A percentile compares a stretch with the other conserved stretches of the same genome.
These are phyloP conservation scores for Heteromyza rotundicornis DNA, from an alignment of 2,888 invertebrate genomes.

Conservation along the genomic window DNA sequence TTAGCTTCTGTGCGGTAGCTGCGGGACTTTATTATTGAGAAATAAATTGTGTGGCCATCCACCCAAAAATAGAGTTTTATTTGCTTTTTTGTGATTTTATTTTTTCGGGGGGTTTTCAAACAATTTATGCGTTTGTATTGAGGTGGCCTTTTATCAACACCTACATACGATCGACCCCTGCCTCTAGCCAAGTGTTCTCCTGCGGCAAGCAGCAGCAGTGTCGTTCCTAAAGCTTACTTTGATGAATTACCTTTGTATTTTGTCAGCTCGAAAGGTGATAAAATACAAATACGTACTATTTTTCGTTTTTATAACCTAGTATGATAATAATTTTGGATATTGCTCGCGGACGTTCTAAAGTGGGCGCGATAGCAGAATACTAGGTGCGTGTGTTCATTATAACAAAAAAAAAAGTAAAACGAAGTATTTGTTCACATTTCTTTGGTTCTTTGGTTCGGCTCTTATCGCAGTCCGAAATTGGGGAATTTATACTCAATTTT, in stretches of 20 bases:
- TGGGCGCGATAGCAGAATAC: neutral
- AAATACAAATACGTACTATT: neutral
- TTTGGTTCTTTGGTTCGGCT: neutral
- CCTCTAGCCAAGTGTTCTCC: too few species aligned
- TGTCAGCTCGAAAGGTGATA: neutral
- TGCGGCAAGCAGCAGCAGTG: neutral
- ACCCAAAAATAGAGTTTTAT: neutral
- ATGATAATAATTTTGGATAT: slow-evolving; percentile 19
- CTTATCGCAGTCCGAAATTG: slow-evolving; percentile 27
- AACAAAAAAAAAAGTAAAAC: neutral
- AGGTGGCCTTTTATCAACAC: neutral
- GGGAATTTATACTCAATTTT: slow-evolving; percentile 47
- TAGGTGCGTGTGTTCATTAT: neutral
- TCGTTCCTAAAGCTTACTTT: neutral
- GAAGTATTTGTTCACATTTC: slow-evolving; percentile 9
- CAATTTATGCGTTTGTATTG: slow-evolving; percentile 3
- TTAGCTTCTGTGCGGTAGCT: too few species aligned
- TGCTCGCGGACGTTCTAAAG: slow-evolving; percentile 2
- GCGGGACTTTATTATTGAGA: neutral
- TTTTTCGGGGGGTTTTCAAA: slow-evolving; percentile 2
- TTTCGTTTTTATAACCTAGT: neutral
- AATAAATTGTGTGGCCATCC: neutral
- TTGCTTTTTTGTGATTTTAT: neutral
- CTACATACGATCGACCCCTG: too few species aligned
- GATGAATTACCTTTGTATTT: neutral